Evolutionary conservation across 92 coral and sea anemone genomes (phyloP).

Genomic region (Bergia sp.): DNA sequence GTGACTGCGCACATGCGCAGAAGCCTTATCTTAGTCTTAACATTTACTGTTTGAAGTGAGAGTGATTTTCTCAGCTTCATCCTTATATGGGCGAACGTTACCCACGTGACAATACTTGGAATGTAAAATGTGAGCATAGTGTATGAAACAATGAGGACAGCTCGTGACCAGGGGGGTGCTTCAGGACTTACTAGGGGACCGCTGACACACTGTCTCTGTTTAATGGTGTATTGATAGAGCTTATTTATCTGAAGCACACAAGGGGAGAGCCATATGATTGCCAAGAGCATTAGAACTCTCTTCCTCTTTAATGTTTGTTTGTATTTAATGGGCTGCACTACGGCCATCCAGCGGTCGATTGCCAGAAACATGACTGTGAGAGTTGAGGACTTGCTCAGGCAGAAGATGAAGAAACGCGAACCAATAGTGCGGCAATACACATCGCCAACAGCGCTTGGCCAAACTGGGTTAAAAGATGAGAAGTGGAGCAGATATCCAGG

Average conservation of each 20-base stretch:
- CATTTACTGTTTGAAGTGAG: conserved; percentile 38
- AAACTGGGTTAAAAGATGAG: background rate
- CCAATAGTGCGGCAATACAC: conserved; percentile 1
- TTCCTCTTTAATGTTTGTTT: background rate
- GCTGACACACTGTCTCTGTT: background rate
- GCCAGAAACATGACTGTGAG: conserved; percentile 23
- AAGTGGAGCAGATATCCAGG: conserved; percentile 10
- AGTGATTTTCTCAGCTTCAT: conserved; percentile 11
- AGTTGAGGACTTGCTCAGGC: conserved; percentile 16
- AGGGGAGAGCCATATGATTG: background rate
- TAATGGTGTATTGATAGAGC: background rate
- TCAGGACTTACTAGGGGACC: conserved; percentile 1
- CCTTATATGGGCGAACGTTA: conserved; percentile 59
- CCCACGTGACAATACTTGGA: conserved; percentile 66
- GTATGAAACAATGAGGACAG: conserved; percentile 50
- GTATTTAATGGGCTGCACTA: background rate
- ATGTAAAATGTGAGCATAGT: conserved; percentile 59
- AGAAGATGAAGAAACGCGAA: background rate
- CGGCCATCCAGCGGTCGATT: conserved; percentile 27
- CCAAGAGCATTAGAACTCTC: background rate
- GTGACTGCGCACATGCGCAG: conserved; percentile 80
- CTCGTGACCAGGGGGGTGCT: conserved; percentile 18
- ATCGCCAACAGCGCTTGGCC: background rate
- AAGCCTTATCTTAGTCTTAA: conserved; percentile 48
- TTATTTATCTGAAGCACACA: conserved; percentile 14